phyloP scores from a whole-genome alignment of 2,888 invertebrate species.

The Ormyrus rosae region DNA sequence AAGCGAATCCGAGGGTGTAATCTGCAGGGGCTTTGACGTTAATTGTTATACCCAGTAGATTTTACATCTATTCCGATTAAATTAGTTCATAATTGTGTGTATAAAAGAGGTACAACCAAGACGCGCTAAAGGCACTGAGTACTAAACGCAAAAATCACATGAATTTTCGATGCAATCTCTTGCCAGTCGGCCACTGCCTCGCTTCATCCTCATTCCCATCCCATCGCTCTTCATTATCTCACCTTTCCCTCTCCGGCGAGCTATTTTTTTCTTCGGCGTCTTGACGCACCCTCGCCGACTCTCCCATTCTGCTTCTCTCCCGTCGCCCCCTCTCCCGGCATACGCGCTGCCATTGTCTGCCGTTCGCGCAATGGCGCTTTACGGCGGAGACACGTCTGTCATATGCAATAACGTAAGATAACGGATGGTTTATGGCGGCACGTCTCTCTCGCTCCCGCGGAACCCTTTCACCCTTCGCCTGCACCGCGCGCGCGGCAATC shows the following conservation, averaged over 20 bases:
- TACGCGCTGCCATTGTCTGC: conserved; percentile 48
- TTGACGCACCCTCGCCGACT: too few relatives aligned
- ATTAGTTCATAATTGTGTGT: too few relatives aligned
- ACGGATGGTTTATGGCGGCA: conserved; percentile 65
- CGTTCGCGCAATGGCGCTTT: conserved; percentile 52
- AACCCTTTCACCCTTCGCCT: conserved; percentile 28
- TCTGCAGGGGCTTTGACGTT: too few relatives aligned
- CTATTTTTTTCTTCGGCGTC: too few relatives aligned
- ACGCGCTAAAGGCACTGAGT: too few relatives aligned
- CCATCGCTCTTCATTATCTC: conserved; percentile 10
- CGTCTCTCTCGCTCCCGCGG: conserved; percentile 52
- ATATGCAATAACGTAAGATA: conserved; percentile 70
- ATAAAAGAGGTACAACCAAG: too few relatives aligned
- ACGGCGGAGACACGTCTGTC: conserved; percentile 66
- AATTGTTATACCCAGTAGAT: too few relatives aligned
- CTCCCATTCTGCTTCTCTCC: conserved; percentile 9
- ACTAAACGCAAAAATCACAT: too few relatives aligned
- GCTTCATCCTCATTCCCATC: background rate
- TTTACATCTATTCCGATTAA: too few relatives aligned
- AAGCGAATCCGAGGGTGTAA: too few relatives aligned
- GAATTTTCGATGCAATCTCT: too few relatives aligned
- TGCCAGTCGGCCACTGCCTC: too few relatives aligned
- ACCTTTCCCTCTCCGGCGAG: background rate
- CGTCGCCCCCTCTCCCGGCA: background rate
- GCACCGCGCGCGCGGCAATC: background rate